Conservation (phyloP, 2,888 invertebrate species). For the Onthophagus sagittarius region DNA sequence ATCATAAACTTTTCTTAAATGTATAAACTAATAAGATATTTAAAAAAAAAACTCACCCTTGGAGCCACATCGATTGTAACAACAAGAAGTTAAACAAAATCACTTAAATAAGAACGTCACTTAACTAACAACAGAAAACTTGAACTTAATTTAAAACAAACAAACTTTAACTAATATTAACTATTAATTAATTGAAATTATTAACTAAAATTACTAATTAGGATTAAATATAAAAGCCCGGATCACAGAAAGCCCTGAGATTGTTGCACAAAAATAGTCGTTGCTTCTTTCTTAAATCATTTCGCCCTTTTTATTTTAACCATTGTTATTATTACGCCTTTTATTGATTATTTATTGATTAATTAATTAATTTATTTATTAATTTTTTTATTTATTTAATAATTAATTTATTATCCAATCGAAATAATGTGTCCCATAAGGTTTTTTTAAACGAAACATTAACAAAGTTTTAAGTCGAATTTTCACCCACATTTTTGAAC, state of each 20-base stretch:
- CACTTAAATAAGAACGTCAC: slow-evolving; percentile 3
- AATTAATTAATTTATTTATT: not conserved
- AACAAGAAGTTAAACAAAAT: too few species aligned
- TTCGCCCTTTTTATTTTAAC: slow-evolving; percentile 9
- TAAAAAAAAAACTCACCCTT: too few species aligned
- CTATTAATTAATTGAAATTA: not conserved
- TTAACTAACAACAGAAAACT: not conserved
- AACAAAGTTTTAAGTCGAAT: not conserved
- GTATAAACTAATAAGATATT: too few species aligned
- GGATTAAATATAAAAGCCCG: slow-evolving; percentile 36
- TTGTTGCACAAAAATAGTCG: slow-evolving; percentile 36
- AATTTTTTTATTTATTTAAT: not conserved
- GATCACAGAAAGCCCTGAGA: slow-evolving; percentile 49
- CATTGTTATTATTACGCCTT: slow-evolving; percentile 1
- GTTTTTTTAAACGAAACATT: not conserved
- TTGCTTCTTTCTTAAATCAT: slow-evolving; percentile 12
- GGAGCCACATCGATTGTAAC: too few species aligned
- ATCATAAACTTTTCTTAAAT: too few species aligned
- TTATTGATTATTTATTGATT: not conserved
- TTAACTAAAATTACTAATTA: slow-evolving; percentile 11
- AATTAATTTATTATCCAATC: not conserved
- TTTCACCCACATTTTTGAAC: not conserved
- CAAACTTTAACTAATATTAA: slow-evolving; percentile 1
- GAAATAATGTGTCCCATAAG: not conserved
- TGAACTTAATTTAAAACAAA: not conserved